These are phyloP conservation scores for Lysiphlebus fabarum DNA, from an alignment of 1,140 invertebrate genomes.

Conservation along the genomic window DNA sequence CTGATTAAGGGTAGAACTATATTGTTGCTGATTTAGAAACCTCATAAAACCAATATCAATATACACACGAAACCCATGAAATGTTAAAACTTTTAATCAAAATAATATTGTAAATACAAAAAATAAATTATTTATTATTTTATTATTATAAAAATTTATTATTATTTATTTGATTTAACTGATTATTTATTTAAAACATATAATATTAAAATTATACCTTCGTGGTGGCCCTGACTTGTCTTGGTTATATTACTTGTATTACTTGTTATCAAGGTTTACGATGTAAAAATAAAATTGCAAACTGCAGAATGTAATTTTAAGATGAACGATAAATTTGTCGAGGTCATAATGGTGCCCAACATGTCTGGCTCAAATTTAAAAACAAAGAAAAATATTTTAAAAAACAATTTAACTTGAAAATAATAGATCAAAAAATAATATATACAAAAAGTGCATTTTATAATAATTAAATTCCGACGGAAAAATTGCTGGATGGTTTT, in stretches of 20 bases:
- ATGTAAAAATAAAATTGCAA: slow-evolving; percentile 11
- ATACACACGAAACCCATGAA: too few species aligned
- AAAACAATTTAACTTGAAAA: background rate
- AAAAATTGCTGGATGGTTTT: slow-evolving; percentile 23
- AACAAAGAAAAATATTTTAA: background rate
- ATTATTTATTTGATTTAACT: too few species aligned
- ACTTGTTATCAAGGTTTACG: slow-evolving; percentile 15
- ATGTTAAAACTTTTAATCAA: too few species aligned
- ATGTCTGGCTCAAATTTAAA: slow-evolving; percentile 1
- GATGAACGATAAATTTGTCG: background rate
- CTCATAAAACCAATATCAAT: too few species aligned
- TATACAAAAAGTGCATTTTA: slow-evolving; percentile 7
- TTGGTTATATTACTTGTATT: slow-evolving; percentile 23
- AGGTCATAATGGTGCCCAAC: background rate
- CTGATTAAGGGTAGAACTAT: too few species aligned
- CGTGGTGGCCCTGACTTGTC: slow-evolving; percentile 20
- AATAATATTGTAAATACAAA: too few species aligned
- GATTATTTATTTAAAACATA: too few species aligned
- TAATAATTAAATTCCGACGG: slow-evolving; percentile 24
- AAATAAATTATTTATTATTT: too few species aligned
- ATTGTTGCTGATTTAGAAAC: too few species aligned
- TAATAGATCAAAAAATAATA: background rate
- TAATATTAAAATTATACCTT: slow-evolving; percentile 20
- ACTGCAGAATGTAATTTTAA: slow-evolving; percentile 5
- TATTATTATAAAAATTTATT: too few species aligned